Evolutionary conservation across 2,797 vertebrate species (phyloP), one percentile per base, ranked within the genome.

Genomic region (Cynopterus sphinx): DNA sequence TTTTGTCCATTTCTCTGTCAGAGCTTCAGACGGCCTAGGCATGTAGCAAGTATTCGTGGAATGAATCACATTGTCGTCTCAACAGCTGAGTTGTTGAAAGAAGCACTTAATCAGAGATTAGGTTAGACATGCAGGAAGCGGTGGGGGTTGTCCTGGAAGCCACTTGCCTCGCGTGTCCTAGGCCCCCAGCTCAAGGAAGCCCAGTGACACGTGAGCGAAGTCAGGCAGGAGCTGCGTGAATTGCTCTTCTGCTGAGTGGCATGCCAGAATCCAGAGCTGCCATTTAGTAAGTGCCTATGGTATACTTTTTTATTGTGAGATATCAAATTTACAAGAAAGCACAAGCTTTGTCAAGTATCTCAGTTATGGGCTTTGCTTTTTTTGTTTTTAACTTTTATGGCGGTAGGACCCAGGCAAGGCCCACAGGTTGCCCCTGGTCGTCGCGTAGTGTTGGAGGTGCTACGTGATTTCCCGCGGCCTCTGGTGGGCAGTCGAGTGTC

Each of bases 21-120:
- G 87, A 31, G 87, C 77, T 85, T 3, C 3, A 19, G 74, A 21
- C 5, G 12, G 21, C 3, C 1, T 2, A 12, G n/a, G 26, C 12
- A 0, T 6, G 4, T 5, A 4, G 41, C 26, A 19, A 21, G 1
- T 16, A 1, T 9, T 3, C 3, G 24, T 8, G 49, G 33, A 21
- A 1, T 41, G 71, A 46, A 16, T 5, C 3, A 49, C 6, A 16
- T 16, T 9, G 22, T 67, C 36, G 0, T 28, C n/a, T 31, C 16
- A 61, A 78, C 21, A 49, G n/a, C 78, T 19, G 55, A 70, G 51
- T n/a, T 71, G n/a, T 36, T 5, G 59, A 46, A 39, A n/a, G 31
- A 26, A 51, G 22, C 12, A 11, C 2, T 3, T 17, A 2, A 2
- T 68, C 26, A 2, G 6, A 9, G 2, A 26, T 57, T 57, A 63